Base-by-base conservation (phyloP, 2,888 invertebrate species). In the Oscheius myriophilus region DNA sequence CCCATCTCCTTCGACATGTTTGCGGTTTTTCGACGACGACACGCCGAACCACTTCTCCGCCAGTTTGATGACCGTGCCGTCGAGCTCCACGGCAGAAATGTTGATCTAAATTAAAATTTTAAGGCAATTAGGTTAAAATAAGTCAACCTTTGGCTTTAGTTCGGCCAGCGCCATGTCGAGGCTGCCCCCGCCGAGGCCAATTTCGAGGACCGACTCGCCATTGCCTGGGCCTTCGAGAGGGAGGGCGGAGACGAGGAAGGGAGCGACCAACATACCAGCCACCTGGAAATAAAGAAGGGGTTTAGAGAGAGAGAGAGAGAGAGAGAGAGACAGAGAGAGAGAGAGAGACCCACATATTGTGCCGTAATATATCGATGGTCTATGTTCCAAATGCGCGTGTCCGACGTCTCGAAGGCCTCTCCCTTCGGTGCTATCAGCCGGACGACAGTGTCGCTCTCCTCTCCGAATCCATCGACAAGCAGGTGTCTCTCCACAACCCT, bases 31-130 rank as follows among this genome's bases (percentile, higher is more conserved):
- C 45, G 77, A 71, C n/a, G 80, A 76, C 9, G 55, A 52, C 11
- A 83, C 77, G 21, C 78, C 79, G 45, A 84, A 84, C 84, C 84
- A 84, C 62, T 76, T 70, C 16, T 79, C 59, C 2, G 84, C 79
- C 43, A 84, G 58, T 39, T 75, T 39, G 7, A 75, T 76, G 16
- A 84, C 82, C 1, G 71, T 53, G 7, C 75, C 73, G 41, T 84
- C 83, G 9, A 76, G 16, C 67, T 84, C 84, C 18, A 80, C 75
- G 11, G 79, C 81, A 14, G 82, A 81, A 14, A 84, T 84, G 55
- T 83, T 75, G 23, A 82, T 46, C 83, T 83, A 45, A 43, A n/a
- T n/a, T n/a, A n/a, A 70, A 62, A 11, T 6, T 42, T 18, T 39
- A 33, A 18, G 21, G 46, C 41, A 16, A n/a, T 0, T 16, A 41